Evolutionary conservation across 1,140 invertebrate genomes (phyloP).

Genomic region (Nymphalis io): DNA sequence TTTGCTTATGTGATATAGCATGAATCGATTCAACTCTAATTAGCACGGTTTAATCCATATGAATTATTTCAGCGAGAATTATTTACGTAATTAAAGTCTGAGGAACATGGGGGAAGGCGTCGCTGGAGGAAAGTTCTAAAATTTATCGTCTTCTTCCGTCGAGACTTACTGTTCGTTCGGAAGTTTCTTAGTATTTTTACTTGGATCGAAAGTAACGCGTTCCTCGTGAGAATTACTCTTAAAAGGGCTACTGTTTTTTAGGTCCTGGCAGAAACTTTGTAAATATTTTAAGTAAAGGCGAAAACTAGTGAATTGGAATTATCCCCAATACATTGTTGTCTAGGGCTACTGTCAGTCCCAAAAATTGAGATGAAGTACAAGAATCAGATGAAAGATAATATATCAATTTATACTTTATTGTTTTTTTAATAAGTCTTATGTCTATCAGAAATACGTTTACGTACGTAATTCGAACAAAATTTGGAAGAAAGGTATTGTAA

Average conservation of each 20-base stretch:
- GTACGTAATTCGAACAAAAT: no score
- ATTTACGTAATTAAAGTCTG: conserved; percentile 12
- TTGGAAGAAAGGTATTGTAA: no score
- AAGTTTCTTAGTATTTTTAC: conserved; percentile 23
- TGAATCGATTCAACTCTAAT: no score
- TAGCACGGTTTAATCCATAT: background rate
- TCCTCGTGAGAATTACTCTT: conserved; percentile 14
- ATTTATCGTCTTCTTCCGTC: conserved; percentile 14
- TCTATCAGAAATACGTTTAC: no score
- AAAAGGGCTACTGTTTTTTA: background rate
- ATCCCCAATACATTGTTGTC: conserved; percentile 5
- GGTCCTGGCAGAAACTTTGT: background rate
- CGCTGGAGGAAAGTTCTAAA: conserved; percentile 4
- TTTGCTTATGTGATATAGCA: no score
- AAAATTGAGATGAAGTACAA: background rate
- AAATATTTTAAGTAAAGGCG: conserved; percentile 14
- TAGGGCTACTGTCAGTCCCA: background rate
- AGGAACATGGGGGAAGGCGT: conserved; percentile 2
- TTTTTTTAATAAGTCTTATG: no score
- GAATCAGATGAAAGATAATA: background rate
- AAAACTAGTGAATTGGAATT: conserved; percentile 6
- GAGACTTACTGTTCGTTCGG: conserved; percentile 7
- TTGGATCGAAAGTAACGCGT: conserved; percentile 9
- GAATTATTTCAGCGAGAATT: background rate
- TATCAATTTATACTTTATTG: background rate